Conservation (phyloP, 2,113 vertebrate genomes). For the Aptenodytes forsteri region DNA sequence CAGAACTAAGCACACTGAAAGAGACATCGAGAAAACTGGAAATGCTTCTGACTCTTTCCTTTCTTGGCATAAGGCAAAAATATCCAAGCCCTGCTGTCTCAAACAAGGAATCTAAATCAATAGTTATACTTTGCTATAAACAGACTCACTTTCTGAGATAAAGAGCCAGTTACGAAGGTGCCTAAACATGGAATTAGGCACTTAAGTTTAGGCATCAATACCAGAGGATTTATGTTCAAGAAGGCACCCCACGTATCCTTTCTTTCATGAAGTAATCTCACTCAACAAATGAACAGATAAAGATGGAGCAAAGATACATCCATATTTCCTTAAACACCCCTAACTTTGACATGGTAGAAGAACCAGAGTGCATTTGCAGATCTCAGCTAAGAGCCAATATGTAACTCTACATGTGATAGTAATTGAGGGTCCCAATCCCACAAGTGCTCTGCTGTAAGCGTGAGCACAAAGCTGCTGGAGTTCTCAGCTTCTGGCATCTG, state of each 20-base stretch:
- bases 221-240: neutral
- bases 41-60: neutral
- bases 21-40: neutral
- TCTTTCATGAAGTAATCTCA: neutral
- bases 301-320: neutral
- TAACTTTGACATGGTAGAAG: neutral
- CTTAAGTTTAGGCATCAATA: neutral
- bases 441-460: constrained; percentile 26
- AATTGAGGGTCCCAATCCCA: constrained; percentile 59
- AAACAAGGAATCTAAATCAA: neutral
- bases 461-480: constrained; percentile 56
- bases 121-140: constrained; percentile 7
- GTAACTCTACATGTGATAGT: constrained; percentile 52
- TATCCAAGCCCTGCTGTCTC: neutral
- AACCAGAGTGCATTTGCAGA: constrained; percentile 52
- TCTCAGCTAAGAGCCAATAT: constrained; percentile 3
- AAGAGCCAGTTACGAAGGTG: neutral
- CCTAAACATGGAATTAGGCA: neutral
- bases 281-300: neutral
- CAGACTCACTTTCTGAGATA: neutral
- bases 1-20: neutral
- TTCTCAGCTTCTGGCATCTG: constrained; percentile 65
- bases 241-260: neutral
- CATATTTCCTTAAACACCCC: neutral
- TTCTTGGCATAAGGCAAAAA: constrained; percentile 11